A percentile compares a stretch with the other conserved stretches of the same genome.
These are phyloP conservation scores for Cryptocheilus praepositus DNA, from an alignment of 2,888 invertebrate species.

Conservation along the genomic window DNA sequence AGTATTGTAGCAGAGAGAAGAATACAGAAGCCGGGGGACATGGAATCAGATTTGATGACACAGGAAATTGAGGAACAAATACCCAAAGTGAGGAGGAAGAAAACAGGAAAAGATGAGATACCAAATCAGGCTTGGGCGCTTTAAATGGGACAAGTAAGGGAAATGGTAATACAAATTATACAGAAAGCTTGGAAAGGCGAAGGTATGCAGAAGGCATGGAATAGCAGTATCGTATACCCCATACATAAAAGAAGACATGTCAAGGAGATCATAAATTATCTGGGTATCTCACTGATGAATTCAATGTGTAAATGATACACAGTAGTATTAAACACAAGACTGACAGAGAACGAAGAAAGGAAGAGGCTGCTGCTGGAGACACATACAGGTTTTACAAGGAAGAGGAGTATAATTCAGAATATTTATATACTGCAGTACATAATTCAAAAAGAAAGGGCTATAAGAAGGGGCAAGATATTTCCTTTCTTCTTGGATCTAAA, in stretches of 20 bases:
- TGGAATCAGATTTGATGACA: neutral
- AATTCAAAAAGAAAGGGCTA: conserved; percentile 8
- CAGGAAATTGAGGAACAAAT: neutral
- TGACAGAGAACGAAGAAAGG: conserved; percentile 33
- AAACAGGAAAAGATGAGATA: conserved; percentile 28
- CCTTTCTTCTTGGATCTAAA: conserved; percentile 40
- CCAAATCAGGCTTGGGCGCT: conserved; percentile 43
- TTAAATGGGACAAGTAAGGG: no score
- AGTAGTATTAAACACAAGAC: conserved; percentile 29
- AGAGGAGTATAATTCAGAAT: conserved; percentile 36
- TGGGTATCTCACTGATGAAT: conserved; percentile 42
- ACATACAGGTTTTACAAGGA: conserved; percentile 39
- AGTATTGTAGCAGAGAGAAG: no score
- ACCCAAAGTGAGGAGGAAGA: neutral
- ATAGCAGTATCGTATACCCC: conserved; percentile 30
- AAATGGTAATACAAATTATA: conserved; percentile 14
- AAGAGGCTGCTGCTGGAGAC: conserved; percentile 28
- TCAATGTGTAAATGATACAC: conserved; percentile 44
- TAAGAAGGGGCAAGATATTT: conserved; percentile 16
- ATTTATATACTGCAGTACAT: conserved; percentile 33
- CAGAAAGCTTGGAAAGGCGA: conserved; percentile 24
- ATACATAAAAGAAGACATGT: conserved; percentile 40
- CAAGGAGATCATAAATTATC: conserved; percentile 34
- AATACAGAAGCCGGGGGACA: neutral
- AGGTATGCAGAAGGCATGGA: conserved; percentile 43